Evolutionary conservation across 1,140 invertebrate genomes (phyloP).

Genomic region (Gryllus bimaculatus): DNA sequence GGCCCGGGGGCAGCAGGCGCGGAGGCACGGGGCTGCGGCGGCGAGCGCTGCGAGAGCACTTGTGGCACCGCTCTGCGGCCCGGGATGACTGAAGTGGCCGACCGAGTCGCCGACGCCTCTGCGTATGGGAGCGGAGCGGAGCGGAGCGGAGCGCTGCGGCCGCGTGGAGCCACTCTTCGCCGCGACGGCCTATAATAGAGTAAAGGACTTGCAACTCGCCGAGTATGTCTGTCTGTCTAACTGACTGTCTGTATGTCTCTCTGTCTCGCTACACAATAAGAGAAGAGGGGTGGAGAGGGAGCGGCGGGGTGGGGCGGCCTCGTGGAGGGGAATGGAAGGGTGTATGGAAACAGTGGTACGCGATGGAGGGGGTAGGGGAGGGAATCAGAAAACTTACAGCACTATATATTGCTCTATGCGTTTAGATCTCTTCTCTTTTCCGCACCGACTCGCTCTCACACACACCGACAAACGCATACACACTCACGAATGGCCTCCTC

Average conservation of each 20-base stretch:
- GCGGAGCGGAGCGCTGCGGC: background rate
- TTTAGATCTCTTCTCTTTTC: slow-evolving; percentile 9
- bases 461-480: background rate
- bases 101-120: background rate
- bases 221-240: slow-evolving; percentile 21
- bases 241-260: slow-evolving; percentile 20
- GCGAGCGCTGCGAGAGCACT: background rate
- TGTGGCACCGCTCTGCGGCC: background rate
- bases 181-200: background rate
- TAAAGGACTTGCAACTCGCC: background rate
- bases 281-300: slow-evolving; percentile 6
- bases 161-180: background rate
- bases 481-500: background rate
- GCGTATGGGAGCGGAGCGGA: background rate
- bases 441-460: slow-evolving; percentile 7
- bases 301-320: background rate
- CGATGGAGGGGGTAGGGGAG: slow-evolving; percentile 9
- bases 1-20: background rate
- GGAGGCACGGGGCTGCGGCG: background rate
- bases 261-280: slow-evolving; percentile 19
- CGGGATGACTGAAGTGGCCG: background rate
- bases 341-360: slow-evolving; percentile 1
- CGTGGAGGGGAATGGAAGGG: slow-evolving; percentile 6
- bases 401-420: background rate
- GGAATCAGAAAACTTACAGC: slow-evolving; percentile 17